Base-by-base conservation (phyloP, 1,140 invertebrate genomes). In the Lanistes nyassanus region DNA sequence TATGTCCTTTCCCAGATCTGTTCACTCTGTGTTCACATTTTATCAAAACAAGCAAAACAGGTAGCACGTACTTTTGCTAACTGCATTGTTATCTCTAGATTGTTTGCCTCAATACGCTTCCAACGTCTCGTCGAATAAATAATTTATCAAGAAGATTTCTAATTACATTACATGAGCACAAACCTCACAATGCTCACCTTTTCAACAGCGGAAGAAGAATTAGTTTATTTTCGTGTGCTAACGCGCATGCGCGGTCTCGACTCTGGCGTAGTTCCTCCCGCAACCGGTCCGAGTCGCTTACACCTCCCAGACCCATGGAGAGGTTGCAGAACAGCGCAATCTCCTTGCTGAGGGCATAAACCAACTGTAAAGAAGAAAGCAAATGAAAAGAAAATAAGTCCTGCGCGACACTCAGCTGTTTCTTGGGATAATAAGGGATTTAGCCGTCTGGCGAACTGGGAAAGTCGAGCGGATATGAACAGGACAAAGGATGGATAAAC, bases 201-300 rank as follows among this genome's bases (percentile, higher is more conserved):
- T 36, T 53, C 16, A 70, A 56, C n/a, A 76, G 37, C 13, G 74
- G 74, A 7, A 69, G 42, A 23, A 76, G 66, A 39, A 37, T 42
- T n/a, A 51, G 2, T 26, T 36, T 68, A 23, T 42, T 76, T 34
- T 58, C 31, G 53, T 76, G 66, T 7, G 74, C 74, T 55, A 76
- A 66, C 29, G 53, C 51, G 26, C 13, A 58, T n/a, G 74, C 65
- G 9, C 74, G 51, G 6, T 60, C 29, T 21, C 56, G 47, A 62
- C 74, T 60, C 51, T 34, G 66, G 11, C 67, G 34, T 55, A 76
- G 36, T 55, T 76, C 74, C 11, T 76, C 74, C 39, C 74, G 31
- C 66, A 76, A 42, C 23, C 56, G 56, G 53, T 60, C 37, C 9
- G 36, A 47, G 56, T 76, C 74, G 53, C 51, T 60, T 34, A 58